Conservation (phyloP, 2,888 invertebrate genomes). For the Suillia variegata region DNA sequence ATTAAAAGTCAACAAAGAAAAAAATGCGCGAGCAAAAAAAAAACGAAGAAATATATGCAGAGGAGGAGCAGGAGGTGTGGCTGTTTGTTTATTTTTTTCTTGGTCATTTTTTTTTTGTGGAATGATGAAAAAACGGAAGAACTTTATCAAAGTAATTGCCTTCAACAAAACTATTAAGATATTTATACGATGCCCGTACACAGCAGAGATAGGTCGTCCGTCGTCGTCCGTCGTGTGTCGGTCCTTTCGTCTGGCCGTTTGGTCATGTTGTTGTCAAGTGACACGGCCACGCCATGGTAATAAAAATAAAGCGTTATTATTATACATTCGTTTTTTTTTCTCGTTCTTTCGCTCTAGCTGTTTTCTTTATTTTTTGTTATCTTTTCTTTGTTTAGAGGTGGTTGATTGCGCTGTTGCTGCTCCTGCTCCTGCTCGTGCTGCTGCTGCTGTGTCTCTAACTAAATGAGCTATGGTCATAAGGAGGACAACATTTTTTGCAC, state of each 20-base stretch:
- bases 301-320: slow-evolving; percentile 6
- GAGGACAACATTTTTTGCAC: not conserved
- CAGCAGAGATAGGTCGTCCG: not conserved
- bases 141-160: slow-evolving; percentile 28
- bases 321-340: not conserved
- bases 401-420: not conserved
- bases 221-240: not conserved
- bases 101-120: no score
- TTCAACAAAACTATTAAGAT: slow-evolving; percentile 29
- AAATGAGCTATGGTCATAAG: not conserved
- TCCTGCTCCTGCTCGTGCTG: not conserved
- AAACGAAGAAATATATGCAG: no score
- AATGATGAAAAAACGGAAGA: slow-evolving; percentile 2
- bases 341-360: no score
- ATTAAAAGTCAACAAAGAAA: no score
- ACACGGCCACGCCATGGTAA: not conserved
- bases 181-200: slow-evolving; percentile 18
- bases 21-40: no score
- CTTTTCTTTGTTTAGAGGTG: no score
- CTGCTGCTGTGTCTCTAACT: not conserved
- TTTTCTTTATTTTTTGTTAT: no score
- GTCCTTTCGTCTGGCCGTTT: not conserved
- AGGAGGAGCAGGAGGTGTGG: no score
- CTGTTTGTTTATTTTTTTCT: no score
- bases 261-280: not conserved